phyloP scores from a whole-genome alignment of 2,888 invertebrate species.

The Epiperipatus broadwayi region DNA sequence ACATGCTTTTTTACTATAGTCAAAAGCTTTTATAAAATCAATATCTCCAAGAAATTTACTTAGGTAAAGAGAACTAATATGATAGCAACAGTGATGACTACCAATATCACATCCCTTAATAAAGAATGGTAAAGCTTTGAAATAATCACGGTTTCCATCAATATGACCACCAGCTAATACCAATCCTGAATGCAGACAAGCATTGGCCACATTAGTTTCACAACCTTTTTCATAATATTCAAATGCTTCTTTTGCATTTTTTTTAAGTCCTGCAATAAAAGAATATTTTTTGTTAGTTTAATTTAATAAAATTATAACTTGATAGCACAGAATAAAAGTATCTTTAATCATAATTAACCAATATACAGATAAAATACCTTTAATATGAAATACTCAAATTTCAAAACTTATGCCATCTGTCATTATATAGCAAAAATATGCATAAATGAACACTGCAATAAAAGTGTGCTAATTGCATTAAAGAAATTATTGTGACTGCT shows the following conservation, averaged over 20 bases:
- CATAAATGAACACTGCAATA: no score
- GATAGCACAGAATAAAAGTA: no score
- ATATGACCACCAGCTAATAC: constrained; percentile 34
- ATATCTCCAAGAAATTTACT: constrained; percentile 39
- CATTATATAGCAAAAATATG: no score
- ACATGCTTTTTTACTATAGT: constrained; percentile 56
- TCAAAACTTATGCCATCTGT: no score
- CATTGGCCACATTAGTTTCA: constrained; percentile 43
- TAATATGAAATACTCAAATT: no score
- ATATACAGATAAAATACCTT: no score
- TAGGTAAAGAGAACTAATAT: constrained; percentile 56
- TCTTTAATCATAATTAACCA: no score
- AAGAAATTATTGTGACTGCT: no score
- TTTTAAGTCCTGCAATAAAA: constrained; percentile 28
- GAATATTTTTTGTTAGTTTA: no score
- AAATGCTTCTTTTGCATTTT: constrained; percentile 41
- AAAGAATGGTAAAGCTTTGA: constrained; percentile 34
- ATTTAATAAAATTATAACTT: no score
- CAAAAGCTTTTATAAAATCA: constrained; percentile 56
- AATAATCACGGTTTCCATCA: constrained; percentile 17
- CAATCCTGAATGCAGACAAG: constrained; percentile 56
- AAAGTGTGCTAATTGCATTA: no score
- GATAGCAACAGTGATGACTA: constrained; percentile 54
- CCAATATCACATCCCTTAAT: constrained; percentile 30
- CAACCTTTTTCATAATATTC: constrained; percentile 61